Conservation (phyloP, 2,888 invertebrate species). For the Stomorhina lunata region DNA sequence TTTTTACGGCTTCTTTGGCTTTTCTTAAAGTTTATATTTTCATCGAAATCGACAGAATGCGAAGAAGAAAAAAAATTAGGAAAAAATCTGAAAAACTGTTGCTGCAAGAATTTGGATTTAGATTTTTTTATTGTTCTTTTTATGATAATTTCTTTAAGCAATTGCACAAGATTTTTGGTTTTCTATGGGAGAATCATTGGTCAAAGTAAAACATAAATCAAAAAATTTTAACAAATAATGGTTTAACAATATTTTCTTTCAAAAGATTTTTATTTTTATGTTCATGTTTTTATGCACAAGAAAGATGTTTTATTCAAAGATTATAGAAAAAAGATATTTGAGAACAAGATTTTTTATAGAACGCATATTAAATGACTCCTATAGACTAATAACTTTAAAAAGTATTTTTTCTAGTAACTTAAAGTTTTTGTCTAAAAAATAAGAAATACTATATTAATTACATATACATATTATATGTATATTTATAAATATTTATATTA, state of each 20-base stretch:
- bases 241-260: not conserved
- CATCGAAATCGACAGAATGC: constrained; percentile 19
- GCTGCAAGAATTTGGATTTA: constrained; percentile 9
- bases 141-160: not conserved
- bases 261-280: not conserved
- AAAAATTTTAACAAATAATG: not conserved
- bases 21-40: constrained; percentile 54
- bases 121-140: not conserved
- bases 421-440: too few relatives aligned
- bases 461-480: too few relatives aligned
- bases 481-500: too few relatives aligned
- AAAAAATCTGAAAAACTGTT: constrained; percentile 18
- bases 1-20: constrained; percentile 50
- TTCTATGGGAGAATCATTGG: not conserved
- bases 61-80: not conserved
- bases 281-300: constrained; percentile 68
- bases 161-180: not conserved
- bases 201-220: constrained; percentile 10
- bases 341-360: too few relatives aligned
- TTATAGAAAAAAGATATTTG: too few relatives aligned
- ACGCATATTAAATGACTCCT: too few relatives aligned
- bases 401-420: too few relatives aligned
- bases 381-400: too few relatives aligned
- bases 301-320: too few relatives aligned
- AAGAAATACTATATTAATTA: too few relatives aligned